phyloP scores from a whole-genome alignment of 2,888 invertebrate genomes.

The Lottia gigantea region DNA sequence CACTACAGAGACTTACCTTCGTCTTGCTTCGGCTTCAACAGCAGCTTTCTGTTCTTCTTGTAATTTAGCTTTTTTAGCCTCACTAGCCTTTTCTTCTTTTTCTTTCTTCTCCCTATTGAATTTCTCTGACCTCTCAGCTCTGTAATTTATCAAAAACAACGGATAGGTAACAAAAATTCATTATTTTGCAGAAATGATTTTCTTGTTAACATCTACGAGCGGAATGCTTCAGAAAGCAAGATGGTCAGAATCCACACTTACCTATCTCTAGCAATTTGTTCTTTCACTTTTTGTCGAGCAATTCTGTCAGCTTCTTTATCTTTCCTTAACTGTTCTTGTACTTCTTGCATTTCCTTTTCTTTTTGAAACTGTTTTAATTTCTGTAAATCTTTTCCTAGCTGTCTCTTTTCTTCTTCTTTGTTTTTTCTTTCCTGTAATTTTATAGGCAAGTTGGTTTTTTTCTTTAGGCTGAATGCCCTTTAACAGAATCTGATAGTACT shows the following conservation, averaged over 20 bases:
- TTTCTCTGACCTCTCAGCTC: slow-evolving; percentile 64
- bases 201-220: too few species aligned
- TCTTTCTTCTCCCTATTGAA: slow-evolving; percentile 62
- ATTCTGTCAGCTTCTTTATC: slow-evolving; percentile 82
- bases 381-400: slow-evolving; percentile 77
- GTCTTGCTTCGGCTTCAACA: slow-evolving; percentile 55
- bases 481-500: too few species aligned
- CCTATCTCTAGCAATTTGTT: slow-evolving; percentile 88
- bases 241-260: slow-evolving; percentile 22
- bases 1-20: slow-evolving; percentile 45
- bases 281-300: slow-evolving; percentile 81
- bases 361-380: slow-evolving; percentile 80
- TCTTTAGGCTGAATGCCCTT: too few species aligned
- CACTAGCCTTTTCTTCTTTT: slow-evolving; percentile 47
- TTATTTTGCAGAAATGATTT: too few species aligned
- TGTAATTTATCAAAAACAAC: slow-evolving; percentile 38
- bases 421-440: slow-evolving; percentile 66
- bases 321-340: slow-evolving; percentile 79
- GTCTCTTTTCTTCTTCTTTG: slow-evolving; percentile 79
- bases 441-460: too few species aligned
- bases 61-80: slow-evolving; percentile 49
- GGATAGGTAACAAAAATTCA: background rate
- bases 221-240: too few species aligned
- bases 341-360: slow-evolving; percentile 79
- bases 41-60: slow-evolving; percentile 55